Base-by-base conservation (phyloP, 2,797 vertebrate species). In the Tenualosa ilisha region DNA sequence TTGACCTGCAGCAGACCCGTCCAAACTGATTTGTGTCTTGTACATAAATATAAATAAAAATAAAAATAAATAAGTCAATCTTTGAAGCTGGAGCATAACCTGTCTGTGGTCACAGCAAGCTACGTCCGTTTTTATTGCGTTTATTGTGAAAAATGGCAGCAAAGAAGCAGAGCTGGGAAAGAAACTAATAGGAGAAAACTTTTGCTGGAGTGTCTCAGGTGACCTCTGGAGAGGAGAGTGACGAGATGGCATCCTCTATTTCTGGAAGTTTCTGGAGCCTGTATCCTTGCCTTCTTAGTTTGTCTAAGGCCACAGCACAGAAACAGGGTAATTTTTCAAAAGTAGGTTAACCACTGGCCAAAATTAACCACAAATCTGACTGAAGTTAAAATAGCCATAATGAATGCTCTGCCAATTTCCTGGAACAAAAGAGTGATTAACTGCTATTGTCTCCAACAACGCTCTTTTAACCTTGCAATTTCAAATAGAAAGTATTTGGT, bases 391-490 rank as follows among this genome's bases (percentile, higher is more conserved):
- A 91, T 88, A 90, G 87, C 89, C 68, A 85, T 91, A 90, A 90
- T 88, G 87, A 88, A 88, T 61, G 84, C 85, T 84, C 84, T 88
- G 59, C 86, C 89, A 90, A 92, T 91, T 91, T 85, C 59, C 84
- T 87, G 82, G 90, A 93, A 93, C 91, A 93, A 92, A 93, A 84
- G 85, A 3, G 84, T 89, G 87, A 91, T 92, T 91, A 93, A 86
- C 13, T 31, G 86, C 90, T 86, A 89, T 91, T 93, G 90, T 91
- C 88, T 92, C 87, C 89, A 79, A 85, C 84, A 86, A 86, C 59
- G 84, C 88, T 89, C 86, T 89, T 86, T 83, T 83, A 88, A 87
- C 89, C 91, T 89, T 90, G 90, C 89, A 88, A 90, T 90, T 89
- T 92, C 88, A 49, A 83, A 46, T 24, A 37, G 49, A 51, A 84